Evolutionary conservation across 2,888 invertebrate species (phyloP).

Genomic region (Aethes cnicana): DNA sequence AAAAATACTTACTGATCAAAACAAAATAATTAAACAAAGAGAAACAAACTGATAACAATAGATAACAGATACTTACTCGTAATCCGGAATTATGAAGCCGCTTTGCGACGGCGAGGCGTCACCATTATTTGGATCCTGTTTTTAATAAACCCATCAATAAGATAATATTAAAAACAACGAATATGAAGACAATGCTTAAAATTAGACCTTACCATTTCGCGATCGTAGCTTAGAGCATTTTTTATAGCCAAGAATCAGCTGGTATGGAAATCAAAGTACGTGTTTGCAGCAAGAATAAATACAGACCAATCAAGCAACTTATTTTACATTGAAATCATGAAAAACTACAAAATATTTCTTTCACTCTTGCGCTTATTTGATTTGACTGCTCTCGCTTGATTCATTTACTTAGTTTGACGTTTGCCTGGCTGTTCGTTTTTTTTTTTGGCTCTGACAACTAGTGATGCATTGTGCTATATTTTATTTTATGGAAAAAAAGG

Average conservation of each 20-base stretch:
- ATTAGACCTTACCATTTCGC: conserved; percentile 22
- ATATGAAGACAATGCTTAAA: neutral
- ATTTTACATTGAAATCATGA: neutral
- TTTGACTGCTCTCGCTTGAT: conserved; percentile 16
- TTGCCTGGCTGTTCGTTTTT: no score
- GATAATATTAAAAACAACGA: neutral
- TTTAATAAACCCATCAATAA: conserved; percentile 18
- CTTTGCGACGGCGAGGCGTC: conserved; percentile 47
- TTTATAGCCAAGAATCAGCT: neutral
- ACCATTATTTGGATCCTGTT: conserved; percentile 24
- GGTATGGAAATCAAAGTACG: neutral
- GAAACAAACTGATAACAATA: conserved; percentile 29
- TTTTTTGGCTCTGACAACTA: conserved; percentile 11
- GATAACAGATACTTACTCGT: conserved; percentile 57
- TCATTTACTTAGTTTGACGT: conserved; percentile 2
- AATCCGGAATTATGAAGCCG: conserved; percentile 54
- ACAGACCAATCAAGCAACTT: conserved; percentile 11
- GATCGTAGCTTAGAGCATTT: conserved; percentile 18
- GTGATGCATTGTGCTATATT: neutral
- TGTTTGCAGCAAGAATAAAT: conserved; percentile 3
- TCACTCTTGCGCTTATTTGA: neutral
- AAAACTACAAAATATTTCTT: conserved; percentile 14
- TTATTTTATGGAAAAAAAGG: neutral
- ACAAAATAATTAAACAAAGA: conserved; percentile 36
- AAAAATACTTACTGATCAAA: conserved; percentile 32